A percentile compares a stretch with the other conserved stretches of the same genome.
Evolutionary conservation across 2,113 vertebrate species (phyloP).

Genomic region (Gasterosteus nipponicus): DNA sequence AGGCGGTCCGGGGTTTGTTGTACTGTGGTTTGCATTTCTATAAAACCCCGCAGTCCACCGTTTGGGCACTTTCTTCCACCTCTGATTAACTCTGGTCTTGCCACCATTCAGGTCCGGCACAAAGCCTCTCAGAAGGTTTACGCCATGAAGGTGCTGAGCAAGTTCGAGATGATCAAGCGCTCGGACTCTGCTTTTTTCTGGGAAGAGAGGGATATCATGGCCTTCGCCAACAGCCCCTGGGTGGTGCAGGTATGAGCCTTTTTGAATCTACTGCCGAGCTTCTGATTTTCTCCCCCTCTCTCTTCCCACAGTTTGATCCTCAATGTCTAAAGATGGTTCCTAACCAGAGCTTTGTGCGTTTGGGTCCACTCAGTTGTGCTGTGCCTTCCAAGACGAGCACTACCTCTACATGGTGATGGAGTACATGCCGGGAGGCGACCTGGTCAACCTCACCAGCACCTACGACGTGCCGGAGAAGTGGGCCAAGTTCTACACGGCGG

Average conservation of each 20-base stretch:
- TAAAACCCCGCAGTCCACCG: not conserved
- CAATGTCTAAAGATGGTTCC: not conserved
- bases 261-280: not conserved
- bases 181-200: constrained; percentile 99
- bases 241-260: constrained; percentile 91
- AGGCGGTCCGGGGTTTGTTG: not conserved
- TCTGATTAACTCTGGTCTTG: not conserved
- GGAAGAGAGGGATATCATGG: constrained; percentile 99
- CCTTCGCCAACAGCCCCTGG: constrained; percentile 97
- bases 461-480: constrained; percentile 99
- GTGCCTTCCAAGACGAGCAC: constrained; percentile 98
- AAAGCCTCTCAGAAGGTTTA: constrained; percentile 97
- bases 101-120: constrained; percentile 88
- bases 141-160: constrained; percentile 98
- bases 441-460: constrained; percentile 99
- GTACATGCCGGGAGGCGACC: constrained; percentile 99
- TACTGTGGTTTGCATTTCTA: not conserved
- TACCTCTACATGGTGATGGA: constrained; percentile 99
- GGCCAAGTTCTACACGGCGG: constrained; percentile 98
- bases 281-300: not conserved
- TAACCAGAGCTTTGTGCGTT: constrained; percentile 2
- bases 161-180: constrained; percentile 99
- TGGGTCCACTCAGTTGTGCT: constrained; percentile 86
- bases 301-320: not conserved
- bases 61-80: not conserved